Evolutionary conservation across 2,797 vertebrate species (phyloP), one percentile per base, ranked within the genome.

Genomic region (Sebastes trivittatus): DNA sequence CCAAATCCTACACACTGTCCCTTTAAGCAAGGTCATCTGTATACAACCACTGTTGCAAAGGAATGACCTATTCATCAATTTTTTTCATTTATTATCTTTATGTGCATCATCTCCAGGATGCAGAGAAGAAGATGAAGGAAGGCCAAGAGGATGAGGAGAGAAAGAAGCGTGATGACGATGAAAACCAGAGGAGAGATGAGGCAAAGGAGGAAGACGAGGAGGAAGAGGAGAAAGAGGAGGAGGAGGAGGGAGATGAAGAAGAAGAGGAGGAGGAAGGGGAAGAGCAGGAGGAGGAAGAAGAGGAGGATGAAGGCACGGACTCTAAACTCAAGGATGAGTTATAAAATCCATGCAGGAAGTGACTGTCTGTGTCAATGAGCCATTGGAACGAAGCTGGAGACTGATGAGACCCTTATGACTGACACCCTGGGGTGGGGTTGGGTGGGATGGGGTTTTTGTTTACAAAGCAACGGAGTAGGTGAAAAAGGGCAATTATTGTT

Each of bases 121-220:
- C 93, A 6, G 96, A 96, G 86, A 96, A 93, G 81, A 95, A 94
- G 72, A 96, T 96, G 96, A 96, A 96, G 78, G 96, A 96, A 58
- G 76, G 85, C 66, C 95, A 96, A 77, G 94, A 96, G 38, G 95
- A 95, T 63, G 94, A 95, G 32, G 95, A 95, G 79, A 90, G 94
- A 32, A 95, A 95, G 87, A 94, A 90, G 22, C 95, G 89, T 0
- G 95, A 95, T 70, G 96, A 96, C 25, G 96, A 96, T 52, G 95
- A 95, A 70, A 92, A 85, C 22, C 91, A 84, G 69, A 95, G 88
- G 86, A 96, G 88, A 83, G 95, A 96, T 3, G 93, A 93, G 62
- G 89, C 91, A 56, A 95, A 94, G 86, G 93, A 95, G 2, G 85
- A 90, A 25, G 92, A 93, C 1, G 87, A 94, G 34, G 89, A 94